phyloP scores from a whole-genome alignment of 2,797 vertebrate species.

The Sardinella longiceps region DNA sequence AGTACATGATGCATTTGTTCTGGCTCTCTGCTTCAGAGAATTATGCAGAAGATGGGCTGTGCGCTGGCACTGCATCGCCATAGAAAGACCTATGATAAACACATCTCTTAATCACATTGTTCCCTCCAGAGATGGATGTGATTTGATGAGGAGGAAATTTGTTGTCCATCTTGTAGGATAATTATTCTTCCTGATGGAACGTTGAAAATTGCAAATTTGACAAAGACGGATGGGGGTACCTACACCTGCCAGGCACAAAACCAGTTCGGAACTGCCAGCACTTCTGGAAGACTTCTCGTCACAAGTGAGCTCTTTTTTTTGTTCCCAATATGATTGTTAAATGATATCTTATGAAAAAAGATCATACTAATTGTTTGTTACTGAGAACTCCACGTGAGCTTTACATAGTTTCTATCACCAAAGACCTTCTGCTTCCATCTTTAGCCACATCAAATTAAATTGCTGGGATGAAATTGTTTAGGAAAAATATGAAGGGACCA shows the following conservation, averaged over 20 bases:
- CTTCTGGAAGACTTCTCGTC: constrained; percentile 85
- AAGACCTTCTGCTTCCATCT: too few species aligned
- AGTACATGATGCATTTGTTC: not conserved
- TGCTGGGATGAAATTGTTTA: too few species aligned
- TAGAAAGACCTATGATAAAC: not conserved
- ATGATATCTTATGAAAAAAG: not conserved
- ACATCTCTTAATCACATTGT: not conserved
- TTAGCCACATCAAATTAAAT: not conserved
- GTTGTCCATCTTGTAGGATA: constrained; percentile 73
- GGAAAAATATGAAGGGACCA: too few species aligned
- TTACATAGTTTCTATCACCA: too few species aligned
- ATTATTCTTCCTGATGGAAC: constrained; percentile 85
- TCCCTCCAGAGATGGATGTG: constrained; percentile 14
- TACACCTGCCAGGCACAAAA: constrained; percentile 91
- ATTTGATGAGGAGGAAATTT: constrained; percentile 40
- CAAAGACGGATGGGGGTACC: constrained; percentile 85
- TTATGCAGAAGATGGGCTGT: not conserved
- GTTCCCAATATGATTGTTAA: not conserved
- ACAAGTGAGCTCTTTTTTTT: constrained; percentile 76
- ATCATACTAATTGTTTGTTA: not conserved
- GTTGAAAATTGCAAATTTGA: constrained; percentile 85
- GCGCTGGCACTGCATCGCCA: not conserved
- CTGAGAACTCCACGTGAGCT: not conserved
- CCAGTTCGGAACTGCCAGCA: constrained; percentile 89
- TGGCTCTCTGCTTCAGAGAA: not conserved